Base-by-base conservation (phyloP, 2,888 invertebrate species). In the Ommatoiulus sabulosus region DNA sequence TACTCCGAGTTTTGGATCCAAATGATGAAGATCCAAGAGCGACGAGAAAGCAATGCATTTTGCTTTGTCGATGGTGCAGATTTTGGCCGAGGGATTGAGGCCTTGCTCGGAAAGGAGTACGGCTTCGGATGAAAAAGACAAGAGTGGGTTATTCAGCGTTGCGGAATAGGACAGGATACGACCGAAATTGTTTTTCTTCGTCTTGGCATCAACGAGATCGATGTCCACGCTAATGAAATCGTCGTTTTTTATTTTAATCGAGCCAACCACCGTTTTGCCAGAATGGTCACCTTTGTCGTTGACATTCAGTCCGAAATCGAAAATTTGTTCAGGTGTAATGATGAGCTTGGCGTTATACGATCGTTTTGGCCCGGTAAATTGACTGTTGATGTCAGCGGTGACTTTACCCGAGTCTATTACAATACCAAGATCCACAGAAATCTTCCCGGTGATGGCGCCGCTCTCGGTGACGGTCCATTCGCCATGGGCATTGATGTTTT, bases 71-170 rank as follows among this genome's bases (percentile, higher is more conserved):
- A 88, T 35, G 12, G 88, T 85, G 87, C 88, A 88, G 63, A 88
- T 57, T 8, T 87, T 43, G 24, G 87, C 35, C 6, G 88, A 43
- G n/a, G 88, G 88, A 72, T 88, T 86, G 44, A 88, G 10, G 0
- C 88, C 88, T 72, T 88, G 86, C 44, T 88, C 88, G 3, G 86
- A 44, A 4, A 88, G 43, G 15, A 88, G 44, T 8, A 52, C 44
- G 2, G 43, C 57, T 12, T 86, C 44, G 72, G 87, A 63, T 5
- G 43, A 72, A 35, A 87, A 57, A 48, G 88, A 87, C 35, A 88
- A 20, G 20, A 85, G 24, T 3, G 86, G 86, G 35, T 88, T 88
- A 17, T 43, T 48, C 17, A 88, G 17, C 63, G 35, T 63, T 3
- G 86, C 87, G 1, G 63, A n/a, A n/a, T 63, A 88, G 12, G 46